These are phyloP conservation scores for Drosophila prolongata DNA, from an alignment of 2,888 invertebrate species.

Conservation along the genomic window DNA sequence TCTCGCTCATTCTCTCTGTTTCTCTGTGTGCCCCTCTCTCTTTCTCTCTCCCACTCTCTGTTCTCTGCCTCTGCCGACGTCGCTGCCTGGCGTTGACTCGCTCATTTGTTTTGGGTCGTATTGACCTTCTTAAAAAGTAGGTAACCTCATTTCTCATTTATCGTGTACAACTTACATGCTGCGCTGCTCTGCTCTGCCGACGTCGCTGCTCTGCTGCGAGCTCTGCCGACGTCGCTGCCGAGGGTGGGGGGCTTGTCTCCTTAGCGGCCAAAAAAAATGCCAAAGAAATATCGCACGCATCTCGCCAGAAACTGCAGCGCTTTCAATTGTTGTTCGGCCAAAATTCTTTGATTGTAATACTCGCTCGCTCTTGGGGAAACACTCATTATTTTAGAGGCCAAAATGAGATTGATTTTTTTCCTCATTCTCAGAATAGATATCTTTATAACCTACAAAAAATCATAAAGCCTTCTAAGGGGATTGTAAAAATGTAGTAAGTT, in stretches of 20 bases:
- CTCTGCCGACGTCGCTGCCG: slow-evolving; percentile 21
- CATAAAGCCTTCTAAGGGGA: too few species aligned
- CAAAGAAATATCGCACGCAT: slow-evolving; percentile 36
- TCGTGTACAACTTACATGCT: slow-evolving; percentile 81
- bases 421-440: not conserved
- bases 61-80: slow-evolving; percentile 24
- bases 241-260: slow-evolving; percentile 31
- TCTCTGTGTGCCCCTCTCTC: slow-evolving; percentile 7
- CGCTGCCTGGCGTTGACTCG: slow-evolving; percentile 66
- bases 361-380: not conserved
- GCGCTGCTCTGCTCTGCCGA: slow-evolving; percentile 43
- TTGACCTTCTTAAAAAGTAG: slow-evolving; percentile 84
- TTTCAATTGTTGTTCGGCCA: slow-evolving; percentile 35
- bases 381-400: slow-evolving; percentile 1
- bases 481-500: too few species aligned
- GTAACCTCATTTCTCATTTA: slow-evolving; percentile 84
- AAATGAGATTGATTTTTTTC: not conserved
- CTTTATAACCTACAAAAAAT: not conserved
- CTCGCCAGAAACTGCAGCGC: slow-evolving; percentile 7
- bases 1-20: slow-evolving; percentile 37
- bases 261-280: slow-evolving; percentile 1
- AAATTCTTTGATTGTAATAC: slow-evolving; percentile 27
- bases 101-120: slow-evolving; percentile 81
- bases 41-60: not conserved
- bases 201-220: slow-evolving; percentile 13